These are phyloP conservation scores for Prinia subflava DNA, from an alignment of 2,113 vertebrate genomes.

Conservation along the genomic window DNA sequence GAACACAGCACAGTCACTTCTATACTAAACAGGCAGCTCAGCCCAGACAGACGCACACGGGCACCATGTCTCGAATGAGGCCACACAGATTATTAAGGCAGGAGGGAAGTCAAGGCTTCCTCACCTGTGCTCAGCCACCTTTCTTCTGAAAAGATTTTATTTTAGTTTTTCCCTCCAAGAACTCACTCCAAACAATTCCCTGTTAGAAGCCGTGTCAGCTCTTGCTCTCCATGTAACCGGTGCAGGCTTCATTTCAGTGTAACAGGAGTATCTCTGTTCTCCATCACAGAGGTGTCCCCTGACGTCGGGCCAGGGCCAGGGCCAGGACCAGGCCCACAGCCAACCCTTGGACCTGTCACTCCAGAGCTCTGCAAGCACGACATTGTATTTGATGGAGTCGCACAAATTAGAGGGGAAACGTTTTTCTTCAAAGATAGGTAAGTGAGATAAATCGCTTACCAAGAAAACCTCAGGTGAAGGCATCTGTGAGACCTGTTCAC, in stretches of 20 bases:
- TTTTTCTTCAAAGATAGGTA: conserved; percentile 99
- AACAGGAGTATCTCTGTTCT: neutral
- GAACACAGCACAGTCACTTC: neutral
- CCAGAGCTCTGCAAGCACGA: conserved; percentile 89
- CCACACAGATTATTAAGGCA: neutral
- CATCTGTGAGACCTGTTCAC: neutral
- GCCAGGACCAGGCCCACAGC: conserved; percentile 78
- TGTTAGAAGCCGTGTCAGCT: neutral
- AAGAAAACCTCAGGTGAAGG: neutral
- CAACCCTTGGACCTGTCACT: conserved; percentile 90
- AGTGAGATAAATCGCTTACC: conserved; percentile 6
- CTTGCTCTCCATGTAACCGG: accelerated
- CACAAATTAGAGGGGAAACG: conserved; percentile 92
- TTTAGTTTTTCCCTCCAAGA: neutral
- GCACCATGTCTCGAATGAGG: no score
- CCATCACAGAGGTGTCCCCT: conserved; percentile 73
- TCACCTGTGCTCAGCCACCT: neutral
- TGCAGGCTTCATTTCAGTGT: neutral
- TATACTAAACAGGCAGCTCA: neutral
- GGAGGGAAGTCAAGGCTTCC: neutral
- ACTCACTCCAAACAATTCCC: neutral
- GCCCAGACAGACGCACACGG: neutral
- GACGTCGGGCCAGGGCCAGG: conserved; percentile 74
- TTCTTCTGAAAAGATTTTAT: neutral
- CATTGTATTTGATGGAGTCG: conserved; percentile 88